Conservation (phyloP, 2,797 vertebrate genomes). For the Periparus ater region DNA sequence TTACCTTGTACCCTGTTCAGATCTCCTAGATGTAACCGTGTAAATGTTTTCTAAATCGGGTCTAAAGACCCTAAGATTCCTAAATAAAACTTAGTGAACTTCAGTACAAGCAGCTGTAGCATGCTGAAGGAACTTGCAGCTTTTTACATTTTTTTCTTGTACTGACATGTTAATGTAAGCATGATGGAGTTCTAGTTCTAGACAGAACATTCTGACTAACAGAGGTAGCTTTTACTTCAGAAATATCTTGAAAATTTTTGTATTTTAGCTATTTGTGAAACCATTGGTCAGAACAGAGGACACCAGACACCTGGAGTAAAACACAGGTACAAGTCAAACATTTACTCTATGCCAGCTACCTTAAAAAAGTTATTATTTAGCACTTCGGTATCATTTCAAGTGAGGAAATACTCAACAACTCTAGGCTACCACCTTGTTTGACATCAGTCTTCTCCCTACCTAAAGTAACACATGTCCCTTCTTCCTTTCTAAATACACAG, state of each 20-base stretch:
- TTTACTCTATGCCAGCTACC: neutral
- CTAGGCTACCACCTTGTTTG: neutral
- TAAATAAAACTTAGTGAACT: neutral
- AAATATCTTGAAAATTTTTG: neutral
- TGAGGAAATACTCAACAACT: neutral
- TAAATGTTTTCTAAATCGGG: neutral
- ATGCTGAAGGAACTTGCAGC: neutral
- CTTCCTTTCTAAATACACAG: neutral
- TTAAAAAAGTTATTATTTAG: neutral
- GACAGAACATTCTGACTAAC: neutral
- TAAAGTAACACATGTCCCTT: neutral
- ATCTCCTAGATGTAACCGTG: neutral
- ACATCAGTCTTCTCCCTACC: neutral
- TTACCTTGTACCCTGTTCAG: neutral
- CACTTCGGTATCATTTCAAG: neutral
- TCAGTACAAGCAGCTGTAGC: neutral
- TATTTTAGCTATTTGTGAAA: neutral
- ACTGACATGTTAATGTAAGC: neutral
- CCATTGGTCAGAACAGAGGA: neutral
- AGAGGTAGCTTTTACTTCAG: constrained; percentile 43
- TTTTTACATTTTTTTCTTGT: neutral
- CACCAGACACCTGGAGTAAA: neutral
- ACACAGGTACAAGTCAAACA: neutral
- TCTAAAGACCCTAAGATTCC: neutral
- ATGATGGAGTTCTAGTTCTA: neutral